Evolutionary conservation across 1,140 invertebrate genomes (phyloP).

Genomic region (Druon quercuslanigerum): DNA sequence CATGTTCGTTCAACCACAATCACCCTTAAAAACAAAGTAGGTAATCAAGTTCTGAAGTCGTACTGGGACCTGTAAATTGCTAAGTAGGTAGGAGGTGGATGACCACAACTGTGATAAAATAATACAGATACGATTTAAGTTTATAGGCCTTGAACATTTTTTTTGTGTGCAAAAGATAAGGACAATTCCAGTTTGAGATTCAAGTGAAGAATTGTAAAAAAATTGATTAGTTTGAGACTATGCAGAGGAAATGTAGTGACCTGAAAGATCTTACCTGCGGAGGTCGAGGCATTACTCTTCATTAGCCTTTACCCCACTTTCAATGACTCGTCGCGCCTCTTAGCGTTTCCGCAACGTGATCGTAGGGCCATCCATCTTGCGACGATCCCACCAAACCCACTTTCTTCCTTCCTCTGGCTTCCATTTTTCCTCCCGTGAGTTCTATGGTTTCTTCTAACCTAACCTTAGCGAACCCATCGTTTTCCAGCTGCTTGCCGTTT

Average conservation of each 20-base stretch:
- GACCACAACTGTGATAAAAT: not conserved
- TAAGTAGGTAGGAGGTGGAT: not conserved
- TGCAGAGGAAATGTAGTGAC: slow-evolving; percentile 33
- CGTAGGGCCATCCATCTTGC: slow-evolving; percentile 65
- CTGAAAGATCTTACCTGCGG: slow-evolving; percentile 43
- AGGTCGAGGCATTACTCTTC: slow-evolving; percentile 66
- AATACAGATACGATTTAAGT: no score
- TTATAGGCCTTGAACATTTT: no score
- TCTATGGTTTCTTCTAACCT: slow-evolving; percentile 37
- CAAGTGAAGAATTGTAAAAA: not conserved
- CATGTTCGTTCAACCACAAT: not conserved
- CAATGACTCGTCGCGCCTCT: slow-evolving; percentile 71
- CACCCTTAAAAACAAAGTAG: slow-evolving; percentile 23
- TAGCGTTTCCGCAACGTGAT: slow-evolving; percentile 64
- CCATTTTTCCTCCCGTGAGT: slow-evolving; percentile 33
- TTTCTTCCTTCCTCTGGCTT: slow-evolving; percentile 17
- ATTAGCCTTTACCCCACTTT: slow-evolving; percentile 65
- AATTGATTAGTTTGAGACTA: not conserved
- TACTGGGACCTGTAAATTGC: not conserved
- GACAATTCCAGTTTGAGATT: not conserved
- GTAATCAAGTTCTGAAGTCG: slow-evolving; percentile 14
- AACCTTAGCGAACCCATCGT: slow-evolving; percentile 42
- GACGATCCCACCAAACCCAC: slow-evolving; percentile 42
- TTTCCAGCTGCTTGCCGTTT: slow-evolving; percentile 55
- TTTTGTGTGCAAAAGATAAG: not conserved